Evolutionary conservation across 2,888 invertebrate genomes (phyloP), one percentile per base, ranked within the genome.

Genomic region (Platerodrilus igneus): DNA sequence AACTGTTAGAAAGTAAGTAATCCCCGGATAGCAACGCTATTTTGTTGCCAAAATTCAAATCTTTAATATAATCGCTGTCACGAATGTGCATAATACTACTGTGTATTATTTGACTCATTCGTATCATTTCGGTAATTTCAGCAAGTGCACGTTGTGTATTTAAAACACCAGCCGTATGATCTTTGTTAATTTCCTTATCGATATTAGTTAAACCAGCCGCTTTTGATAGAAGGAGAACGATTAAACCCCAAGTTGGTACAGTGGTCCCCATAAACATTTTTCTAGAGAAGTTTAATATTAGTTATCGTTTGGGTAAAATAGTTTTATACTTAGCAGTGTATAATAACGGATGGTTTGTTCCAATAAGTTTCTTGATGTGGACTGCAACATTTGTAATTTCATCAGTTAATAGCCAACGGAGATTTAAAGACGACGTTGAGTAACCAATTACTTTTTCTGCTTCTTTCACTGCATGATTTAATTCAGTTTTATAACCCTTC

Each of bases 361-460:
- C 93, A 32, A 95, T 87, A 36, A 96, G 70, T 70, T 92, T 94
- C 48, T 91, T 77, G 47, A 95, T 72, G 64, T 95, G 90, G 31
- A 89, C 70, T 1, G 93, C 93, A 36, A 95, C 86, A 70, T 92
- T 94, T 0, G 93, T 92, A 41, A 95, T 84, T 72, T 95, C 94
- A 65, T 95, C 95, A 64, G 89, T 93, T 18, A 95, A 70, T n/a
- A 95, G 73, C 86, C 92, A 94, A 44, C 93, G 76, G 13, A 95
- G 71, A 62, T 88, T 93, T 41, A 94, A 73, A 66, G 93, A 93
- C 3, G 94, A 93, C 2, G 94, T 93, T 3, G 95, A 92, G 70
- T 95, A 95, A 2, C 94, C 94, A 18, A 96, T 93, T 47, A 95
- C 86, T 71, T 92, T 92, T 71, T 95, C 95, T 8, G 94, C 95